Evolutionary conservation across 2,888 invertebrate species (phyloP).

Genomic region (Timandra comae): DNA sequence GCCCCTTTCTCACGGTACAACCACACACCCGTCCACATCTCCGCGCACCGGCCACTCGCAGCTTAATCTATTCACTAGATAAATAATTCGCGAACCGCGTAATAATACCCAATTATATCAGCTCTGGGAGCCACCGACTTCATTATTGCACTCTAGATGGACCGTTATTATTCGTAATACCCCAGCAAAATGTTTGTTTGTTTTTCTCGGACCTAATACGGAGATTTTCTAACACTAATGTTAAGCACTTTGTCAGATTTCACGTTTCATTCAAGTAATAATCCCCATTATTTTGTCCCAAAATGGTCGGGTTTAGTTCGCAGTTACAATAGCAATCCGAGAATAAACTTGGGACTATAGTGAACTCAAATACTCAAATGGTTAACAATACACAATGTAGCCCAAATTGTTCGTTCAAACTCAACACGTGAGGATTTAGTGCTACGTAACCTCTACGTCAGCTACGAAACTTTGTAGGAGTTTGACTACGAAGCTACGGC

Average conservation of each 20-base stretch:
- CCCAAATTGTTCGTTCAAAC: conserved; percentile 33
- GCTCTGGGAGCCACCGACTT: conserved; percentile 14
- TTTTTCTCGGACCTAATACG: background rate
- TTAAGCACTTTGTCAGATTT: no score
- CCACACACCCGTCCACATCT: conserved; percentile 26
- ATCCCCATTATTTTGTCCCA: no score
- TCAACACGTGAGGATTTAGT: conserved; percentile 35
- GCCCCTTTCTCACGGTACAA: conserved; percentile 60
- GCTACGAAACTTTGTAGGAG: conserved; percentile 41
- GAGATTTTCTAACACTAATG: background rate
- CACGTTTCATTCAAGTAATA: no score
- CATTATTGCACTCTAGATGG: conserved; percentile 17
- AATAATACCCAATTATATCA: conserved; percentile 33
- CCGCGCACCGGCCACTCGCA: conserved; percentile 40
- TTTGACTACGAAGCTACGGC: conserved; percentile 29
- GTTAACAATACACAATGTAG: conserved; percentile 37
- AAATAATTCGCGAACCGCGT: conserved; percentile 22
- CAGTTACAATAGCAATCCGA: conserved; percentile 8
- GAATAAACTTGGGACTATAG: conserved; percentile 14
- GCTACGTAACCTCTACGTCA: conserved; percentile 30
- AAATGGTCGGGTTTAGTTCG: no score
- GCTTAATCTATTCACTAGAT: conserved; percentile 14
- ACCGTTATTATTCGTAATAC: conserved; percentile 13
- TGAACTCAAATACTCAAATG: conserved; percentile 19
- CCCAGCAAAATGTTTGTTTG: background rate